Evolutionary conservation across 2,797 vertebrate species (phyloP).

Genomic region (Poeciliopsis turneri): DNA sequence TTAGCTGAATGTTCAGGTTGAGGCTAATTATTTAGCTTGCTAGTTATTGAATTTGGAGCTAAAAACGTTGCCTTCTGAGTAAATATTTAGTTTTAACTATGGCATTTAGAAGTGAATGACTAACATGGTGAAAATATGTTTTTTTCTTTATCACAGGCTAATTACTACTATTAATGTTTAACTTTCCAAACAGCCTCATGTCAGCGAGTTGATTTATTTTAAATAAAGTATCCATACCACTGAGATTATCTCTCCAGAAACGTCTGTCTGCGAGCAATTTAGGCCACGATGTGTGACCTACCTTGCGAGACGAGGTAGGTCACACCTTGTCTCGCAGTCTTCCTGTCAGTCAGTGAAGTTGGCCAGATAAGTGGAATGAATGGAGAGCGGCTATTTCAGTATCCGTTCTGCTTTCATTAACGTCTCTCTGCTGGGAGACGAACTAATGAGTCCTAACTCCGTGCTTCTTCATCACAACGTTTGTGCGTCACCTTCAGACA

Average conservation of each 20-base stretch:
- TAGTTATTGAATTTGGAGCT: too few relatives aligned
- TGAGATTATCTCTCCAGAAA: not conserved
- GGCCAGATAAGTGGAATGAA: slow-evolving; percentile 51
- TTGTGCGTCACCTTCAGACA: slow-evolving; percentile 51
- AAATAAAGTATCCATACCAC: not conserved
- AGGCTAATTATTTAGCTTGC: too few relatives aligned
- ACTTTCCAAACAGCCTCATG: too few relatives aligned
- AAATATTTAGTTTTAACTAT: too few relatives aligned
- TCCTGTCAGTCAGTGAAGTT: slow-evolving; percentile 31
- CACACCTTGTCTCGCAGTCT: slow-evolving; percentile 16
- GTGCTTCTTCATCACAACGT: slow-evolving; percentile 62
- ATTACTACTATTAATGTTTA: too few relatives aligned
- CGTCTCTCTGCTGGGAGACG: slow-evolving; percentile 59
- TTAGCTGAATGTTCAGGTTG: too few relatives aligned
- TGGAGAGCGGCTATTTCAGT: slow-evolving; percentile 57
- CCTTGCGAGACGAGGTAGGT: slow-evolving; percentile 7
- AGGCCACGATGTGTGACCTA: slow-evolving; percentile 22
- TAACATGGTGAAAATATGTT: too few relatives aligned
- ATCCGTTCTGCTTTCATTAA: slow-evolving; percentile 66
- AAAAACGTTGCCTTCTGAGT: too few relatives aligned
- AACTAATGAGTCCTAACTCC: slow-evolving; percentile 64
- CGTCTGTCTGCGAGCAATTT: slow-evolving; percentile 8
- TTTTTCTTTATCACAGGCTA: too few relatives aligned
- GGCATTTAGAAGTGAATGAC: too few relatives aligned
- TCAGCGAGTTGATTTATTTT: not conserved